phyloP scores from a whole-genome alignment of 2,888 invertebrate genomes.

The Melanostoma scalare region DNA sequence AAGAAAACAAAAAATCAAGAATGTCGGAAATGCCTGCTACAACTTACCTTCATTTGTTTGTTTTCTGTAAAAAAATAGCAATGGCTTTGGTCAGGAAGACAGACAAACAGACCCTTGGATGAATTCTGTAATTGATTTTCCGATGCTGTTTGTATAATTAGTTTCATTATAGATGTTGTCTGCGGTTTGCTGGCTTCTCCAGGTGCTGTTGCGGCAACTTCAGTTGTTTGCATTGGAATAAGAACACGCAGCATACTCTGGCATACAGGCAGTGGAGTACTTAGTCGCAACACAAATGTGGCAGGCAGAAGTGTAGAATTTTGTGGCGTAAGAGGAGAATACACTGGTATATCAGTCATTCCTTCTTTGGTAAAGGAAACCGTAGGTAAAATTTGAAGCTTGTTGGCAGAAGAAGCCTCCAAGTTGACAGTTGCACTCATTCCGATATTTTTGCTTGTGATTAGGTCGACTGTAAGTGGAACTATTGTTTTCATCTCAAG shows the following conservation, averaged over 20 bases:
- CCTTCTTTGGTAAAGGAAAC: conserved; percentile 78
- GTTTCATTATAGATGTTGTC: conserved; percentile 80
- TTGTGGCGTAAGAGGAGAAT: conserved; percentile 89
- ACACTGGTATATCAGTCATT: conserved; percentile 85
- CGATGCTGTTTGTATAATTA: conserved; percentile 91
- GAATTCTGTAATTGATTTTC: conserved; percentile 88
- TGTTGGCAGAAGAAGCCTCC: conserved; percentile 93
- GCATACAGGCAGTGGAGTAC: conserved; percentile 93
- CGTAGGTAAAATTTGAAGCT: conserved; percentile 80
- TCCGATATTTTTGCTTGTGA: conserved; percentile 88
- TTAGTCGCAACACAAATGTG: conserved; percentile 91
- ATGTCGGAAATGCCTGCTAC: no score
- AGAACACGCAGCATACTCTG: conserved; percentile 87
- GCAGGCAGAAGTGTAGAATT: conserved; percentile 96
- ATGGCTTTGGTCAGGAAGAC: conserved; percentile 95
- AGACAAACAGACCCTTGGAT: conserved; percentile 93
- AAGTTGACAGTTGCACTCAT: conserved; percentile 94
- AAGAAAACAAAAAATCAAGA: conserved; percentile 21
- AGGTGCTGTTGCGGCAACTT: conserved; percentile 8
- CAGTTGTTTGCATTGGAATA: conserved; percentile 82
- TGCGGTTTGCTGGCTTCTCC: conserved; percentile 34
- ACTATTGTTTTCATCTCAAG: conserved; percentile 88
- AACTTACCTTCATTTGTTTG: conserved; percentile 84
- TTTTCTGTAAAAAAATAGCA: conserved; percentile 96
- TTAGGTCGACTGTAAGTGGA: conserved; percentile 89